phyloP scores from a whole-genome alignment of 2,888 invertebrate species.

The Aphodius sticticus region DNA sequence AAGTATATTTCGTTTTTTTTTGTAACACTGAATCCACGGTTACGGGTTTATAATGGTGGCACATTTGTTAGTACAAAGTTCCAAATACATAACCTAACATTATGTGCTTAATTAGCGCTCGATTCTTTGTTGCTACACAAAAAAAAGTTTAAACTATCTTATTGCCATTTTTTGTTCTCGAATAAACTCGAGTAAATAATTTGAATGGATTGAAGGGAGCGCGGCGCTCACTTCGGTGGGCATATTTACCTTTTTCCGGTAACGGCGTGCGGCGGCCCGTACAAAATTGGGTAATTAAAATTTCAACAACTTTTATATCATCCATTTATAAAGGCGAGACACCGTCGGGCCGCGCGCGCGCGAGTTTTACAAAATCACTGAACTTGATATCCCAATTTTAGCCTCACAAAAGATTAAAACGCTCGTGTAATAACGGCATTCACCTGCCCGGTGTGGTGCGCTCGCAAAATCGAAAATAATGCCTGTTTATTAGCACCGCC shows the following conservation, averaged over 20 bases:
- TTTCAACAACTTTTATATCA: constrained; percentile 4
- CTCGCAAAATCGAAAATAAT: background rate
- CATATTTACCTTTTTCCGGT: too few species aligned
- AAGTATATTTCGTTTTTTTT: too few species aligned
- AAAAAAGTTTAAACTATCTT: too few species aligned
- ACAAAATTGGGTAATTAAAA: background rate
- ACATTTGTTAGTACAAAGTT: too few species aligned
- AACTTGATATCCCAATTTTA: background rate
- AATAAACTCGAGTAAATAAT: background rate
- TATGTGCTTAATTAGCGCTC: too few species aligned
- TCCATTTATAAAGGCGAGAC: background rate
- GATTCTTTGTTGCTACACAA: too few species aligned
- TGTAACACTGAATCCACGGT: too few species aligned
- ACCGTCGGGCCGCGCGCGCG: background rate
- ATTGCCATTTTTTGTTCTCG: background rate
- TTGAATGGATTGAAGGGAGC: background rate
- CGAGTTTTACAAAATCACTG: background rate
- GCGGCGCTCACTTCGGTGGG: background rate
- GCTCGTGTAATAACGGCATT: background rate
- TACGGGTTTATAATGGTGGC: too few species aligned
- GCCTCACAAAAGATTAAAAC: constrained; percentile 4
- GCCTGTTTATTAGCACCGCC: background rate
- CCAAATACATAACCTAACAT: too few species aligned
- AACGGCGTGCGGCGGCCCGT: background rate
- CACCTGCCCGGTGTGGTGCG: background rate